Percentiles rank a stretch among this genome's conserved stretches.
These are phyloP conservation scores for Formica selysi DNA, from an alignment of 1,140 invertebrate genomes.

Conservation along the genomic window DNA sequence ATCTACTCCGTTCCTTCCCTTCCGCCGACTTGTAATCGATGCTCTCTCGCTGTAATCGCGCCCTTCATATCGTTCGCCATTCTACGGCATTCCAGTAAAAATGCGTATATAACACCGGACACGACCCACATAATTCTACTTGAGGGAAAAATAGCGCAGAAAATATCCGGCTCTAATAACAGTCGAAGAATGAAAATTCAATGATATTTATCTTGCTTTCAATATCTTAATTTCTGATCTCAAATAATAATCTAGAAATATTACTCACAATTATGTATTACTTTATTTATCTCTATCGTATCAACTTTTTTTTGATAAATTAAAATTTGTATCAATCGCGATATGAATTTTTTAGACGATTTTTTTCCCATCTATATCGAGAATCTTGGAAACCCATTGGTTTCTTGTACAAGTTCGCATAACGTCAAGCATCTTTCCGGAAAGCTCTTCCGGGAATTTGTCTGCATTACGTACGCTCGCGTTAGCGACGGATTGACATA, in stretches of 20 bases:
- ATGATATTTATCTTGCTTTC: neutral
- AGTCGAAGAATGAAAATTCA: neutral
- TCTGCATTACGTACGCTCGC: conserved; percentile 51
- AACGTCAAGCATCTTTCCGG: conserved; percentile 28
- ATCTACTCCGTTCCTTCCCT: conserved; percentile 1
- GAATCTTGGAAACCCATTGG: neutral
- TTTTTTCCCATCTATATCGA: neutral
- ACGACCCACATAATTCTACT: neutral
- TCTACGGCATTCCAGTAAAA: conserved; percentile 33
- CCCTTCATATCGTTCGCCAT: conserved; percentile 60
- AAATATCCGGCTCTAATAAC: conserved; percentile 20
- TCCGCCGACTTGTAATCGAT: neutral
- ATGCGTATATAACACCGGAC: neutral
- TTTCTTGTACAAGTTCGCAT: conserved; percentile 44
- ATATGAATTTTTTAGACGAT: too few relatives aligned
- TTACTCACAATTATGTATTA: too few relatives aligned
- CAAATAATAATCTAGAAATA: too few relatives aligned
- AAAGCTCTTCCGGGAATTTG: conserved; percentile 48
- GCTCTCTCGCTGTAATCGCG: neutral
- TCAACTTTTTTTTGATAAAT: too few relatives aligned
- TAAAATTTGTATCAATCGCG: too few relatives aligned
- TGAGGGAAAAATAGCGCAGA: neutral
- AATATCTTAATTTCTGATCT: neutral
- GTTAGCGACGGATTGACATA: conserved; percentile 50
- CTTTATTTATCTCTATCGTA: too few relatives aligned